These are phyloP conservation scores for Sebastes ruberrimus DNA, from an alignment of 2,797 vertebrate genomes.

Conservation along the genomic window DNA sequence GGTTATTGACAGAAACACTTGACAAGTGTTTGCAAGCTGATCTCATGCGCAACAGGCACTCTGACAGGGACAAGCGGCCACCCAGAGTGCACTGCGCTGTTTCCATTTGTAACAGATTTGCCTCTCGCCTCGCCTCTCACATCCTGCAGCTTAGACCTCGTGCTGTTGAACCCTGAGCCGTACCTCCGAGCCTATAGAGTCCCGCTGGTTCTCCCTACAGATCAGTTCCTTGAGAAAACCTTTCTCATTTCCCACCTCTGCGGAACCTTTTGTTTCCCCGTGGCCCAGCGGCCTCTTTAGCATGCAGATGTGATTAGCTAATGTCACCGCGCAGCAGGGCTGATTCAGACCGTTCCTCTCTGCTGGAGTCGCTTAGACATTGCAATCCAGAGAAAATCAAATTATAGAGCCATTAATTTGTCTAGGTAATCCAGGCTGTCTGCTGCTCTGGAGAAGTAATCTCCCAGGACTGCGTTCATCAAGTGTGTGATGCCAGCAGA, in stretches of 20 bases:
- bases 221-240: slow-evolving; percentile 24
- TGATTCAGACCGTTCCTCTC: slow-evolving; percentile 70
- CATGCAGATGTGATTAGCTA: slow-evolving; percentile 80
- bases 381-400: slow-evolving; percentile 83
- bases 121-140: slow-evolving; percentile 11
- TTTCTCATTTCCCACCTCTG: slow-evolving; percentile 15
- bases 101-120: slow-evolving; percentile 32
- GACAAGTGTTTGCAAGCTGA: slow-evolving; percentile 54
- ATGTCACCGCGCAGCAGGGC: slow-evolving; percentile 64
- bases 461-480: slow-evolving; percentile 82
- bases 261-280: slow-evolving; percentile 38
- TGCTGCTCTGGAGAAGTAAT: slow-evolving; percentile 81
- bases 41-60: slow-evolving; percentile 41
- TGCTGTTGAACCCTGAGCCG: neutral
- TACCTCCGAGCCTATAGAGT: neutral
- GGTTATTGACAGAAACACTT: slow-evolving; percentile 58
- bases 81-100: slow-evolving; percentile 24
- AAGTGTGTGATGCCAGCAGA: slow-evolving; percentile 79
- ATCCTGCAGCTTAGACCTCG: neutral
- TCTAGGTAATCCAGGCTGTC: slow-evolving; percentile 85
- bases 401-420: slow-evolving; percentile 89
- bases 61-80: slow-evolving; percentile 31
- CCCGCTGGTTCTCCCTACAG: neutral
- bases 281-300: slow-evolving; percentile 64
- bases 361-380: slow-evolving; percentile 78